Percentiles rank a stretch among this genome's conserved stretches.
These are phyloP conservation scores for Calliopum simillimum DNA, from an alignment of 2,888 invertebrate genomes.

Conservation along the genomic window DNA sequence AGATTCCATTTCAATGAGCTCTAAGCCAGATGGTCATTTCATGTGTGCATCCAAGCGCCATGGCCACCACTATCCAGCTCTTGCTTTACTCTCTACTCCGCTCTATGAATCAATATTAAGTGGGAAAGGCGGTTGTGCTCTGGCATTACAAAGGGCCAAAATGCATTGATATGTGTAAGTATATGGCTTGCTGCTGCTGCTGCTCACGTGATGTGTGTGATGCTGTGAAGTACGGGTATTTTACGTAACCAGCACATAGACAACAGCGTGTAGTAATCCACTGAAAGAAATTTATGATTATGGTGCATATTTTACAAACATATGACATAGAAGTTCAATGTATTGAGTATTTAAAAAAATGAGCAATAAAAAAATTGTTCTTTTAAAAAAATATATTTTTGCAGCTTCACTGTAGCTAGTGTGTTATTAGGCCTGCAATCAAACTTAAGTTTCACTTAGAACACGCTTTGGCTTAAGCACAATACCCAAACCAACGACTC, in stretches of 20 bases:
- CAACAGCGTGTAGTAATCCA: neutral
- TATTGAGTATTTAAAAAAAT: no score
- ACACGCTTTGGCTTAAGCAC: no score
- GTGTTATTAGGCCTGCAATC: no score
- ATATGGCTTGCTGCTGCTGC: neutral
- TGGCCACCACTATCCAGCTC: neutral
- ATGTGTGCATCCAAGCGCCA: conserved; percentile 37
- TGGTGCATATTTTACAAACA: no score
- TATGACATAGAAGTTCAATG: no score
- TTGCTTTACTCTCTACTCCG: neutral
- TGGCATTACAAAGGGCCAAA: neutral
- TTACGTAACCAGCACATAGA: neutral
- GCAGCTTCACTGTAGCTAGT: no score
- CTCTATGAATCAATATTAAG: neutral
- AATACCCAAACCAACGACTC: no score
- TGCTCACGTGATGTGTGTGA: conserved; percentile 19
- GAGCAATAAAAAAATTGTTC: no score
- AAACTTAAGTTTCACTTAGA: no score
- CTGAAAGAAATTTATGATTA: no score
- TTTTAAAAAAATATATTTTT: no score
- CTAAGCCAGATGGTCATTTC: conserved; percentile 58
- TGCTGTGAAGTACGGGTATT: conserved; percentile 4
- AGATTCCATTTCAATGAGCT: conserved; percentile 61
- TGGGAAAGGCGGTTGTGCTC: neutral
- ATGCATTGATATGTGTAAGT: neutral